Evolutionary conservation across 2,888 invertebrate genomes (phyloP).

Genomic region (Gerosis bhagava): DNA sequence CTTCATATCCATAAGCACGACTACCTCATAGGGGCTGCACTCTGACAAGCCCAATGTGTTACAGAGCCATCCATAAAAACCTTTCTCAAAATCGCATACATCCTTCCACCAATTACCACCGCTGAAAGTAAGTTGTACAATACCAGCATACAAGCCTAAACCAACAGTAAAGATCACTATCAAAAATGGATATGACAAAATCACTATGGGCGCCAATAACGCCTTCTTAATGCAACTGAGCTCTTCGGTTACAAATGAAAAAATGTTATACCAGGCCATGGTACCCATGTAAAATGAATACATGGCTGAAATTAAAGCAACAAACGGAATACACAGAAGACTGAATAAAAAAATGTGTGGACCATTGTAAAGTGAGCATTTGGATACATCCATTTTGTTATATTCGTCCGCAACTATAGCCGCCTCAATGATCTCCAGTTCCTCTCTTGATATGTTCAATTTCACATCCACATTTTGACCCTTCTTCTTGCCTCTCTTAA

Average conservation of each 20-base stretch:
- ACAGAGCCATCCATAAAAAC: slow-evolving; percentile 91
- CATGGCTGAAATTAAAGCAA: slow-evolving; percentile 82
- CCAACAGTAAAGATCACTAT: slow-evolving; percentile 85
- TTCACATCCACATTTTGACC: slow-evolving; percentile 88
- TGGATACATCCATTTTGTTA: slow-evolving; percentile 79
- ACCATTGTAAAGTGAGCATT: slow-evolving; percentile 82
- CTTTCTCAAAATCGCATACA: slow-evolving; percentile 89
- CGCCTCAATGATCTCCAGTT: slow-evolving; percentile 86
- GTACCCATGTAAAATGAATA: slow-evolving; percentile 90
- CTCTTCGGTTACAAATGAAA: slow-evolving; percentile 86
- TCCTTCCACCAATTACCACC: slow-evolving; percentile 87
- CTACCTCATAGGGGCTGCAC: slow-evolving; percentile 89
- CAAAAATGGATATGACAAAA: slow-evolving; percentile 87
- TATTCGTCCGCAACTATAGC: slow-evolving; percentile 82
- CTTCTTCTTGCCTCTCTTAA: slow-evolving; percentile 87
- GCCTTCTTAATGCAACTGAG: slow-evolving; percentile 83
- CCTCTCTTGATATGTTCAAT: slow-evolving; percentile 87
- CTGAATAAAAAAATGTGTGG: slow-evolving; percentile 85
- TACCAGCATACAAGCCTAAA: slow-evolving; percentile 85
- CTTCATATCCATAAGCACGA: slow-evolving; percentile 83
- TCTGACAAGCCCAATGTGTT: slow-evolving; percentile 85
- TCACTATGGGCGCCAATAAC: slow-evolving; percentile 85
- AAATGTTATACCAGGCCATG: slow-evolving; percentile 89
- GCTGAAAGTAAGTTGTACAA: slow-evolving; percentile 86
- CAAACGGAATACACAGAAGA: slow-evolving; percentile 85